Evolutionary conservation across 2,113 vertebrate genomes (phyloP).

Genomic region (Perca flavescens): DNA sequence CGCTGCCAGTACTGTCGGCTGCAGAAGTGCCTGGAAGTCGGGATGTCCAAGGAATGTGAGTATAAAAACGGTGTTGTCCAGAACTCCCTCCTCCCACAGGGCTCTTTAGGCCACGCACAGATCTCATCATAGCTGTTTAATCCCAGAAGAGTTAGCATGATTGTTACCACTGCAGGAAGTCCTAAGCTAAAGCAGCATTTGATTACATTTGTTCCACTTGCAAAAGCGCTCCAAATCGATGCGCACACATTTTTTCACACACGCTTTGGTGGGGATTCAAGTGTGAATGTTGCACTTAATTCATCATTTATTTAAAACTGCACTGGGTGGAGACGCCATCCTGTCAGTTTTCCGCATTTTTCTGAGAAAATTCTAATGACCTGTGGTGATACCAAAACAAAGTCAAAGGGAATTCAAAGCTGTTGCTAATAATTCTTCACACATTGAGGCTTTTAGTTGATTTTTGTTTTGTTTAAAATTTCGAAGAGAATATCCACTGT

Average conservation of each 20-base stretch:
- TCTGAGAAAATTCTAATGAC: neutral
- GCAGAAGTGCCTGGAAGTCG: conserved; percentile 99
- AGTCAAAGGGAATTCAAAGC: neutral
- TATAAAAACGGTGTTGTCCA: conserved; percentile 58
- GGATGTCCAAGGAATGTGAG: conserved; percentile 99
- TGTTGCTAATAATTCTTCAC: neutral
- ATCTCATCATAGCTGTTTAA: conserved; percentile 46
- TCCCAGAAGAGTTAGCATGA: conserved; percentile 28
- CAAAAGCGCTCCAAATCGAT: neutral
- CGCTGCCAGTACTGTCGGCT: conserved; percentile 99
- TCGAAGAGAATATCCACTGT: neutral
- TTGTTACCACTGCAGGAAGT: conserved; percentile 25
- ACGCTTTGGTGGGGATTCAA: conserved; percentile 5
- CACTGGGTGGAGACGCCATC: neutral
- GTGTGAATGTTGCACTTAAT: neutral
- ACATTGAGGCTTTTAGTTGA: neutral
- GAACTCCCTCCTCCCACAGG: conserved; percentile 5
- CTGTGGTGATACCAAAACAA: neutral
- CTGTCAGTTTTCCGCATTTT: neutral
- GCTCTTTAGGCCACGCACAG: neutral
- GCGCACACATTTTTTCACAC: neutral
- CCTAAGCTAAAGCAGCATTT: conserved; percentile 34
- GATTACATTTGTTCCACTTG: conserved; percentile 36
- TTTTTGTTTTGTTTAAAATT: neutral
- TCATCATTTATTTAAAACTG: neutral